phyloP scores from a whole-genome alignment of 2,113 vertebrate species.

The Gymnobelideus leadbeateri region DNA sequence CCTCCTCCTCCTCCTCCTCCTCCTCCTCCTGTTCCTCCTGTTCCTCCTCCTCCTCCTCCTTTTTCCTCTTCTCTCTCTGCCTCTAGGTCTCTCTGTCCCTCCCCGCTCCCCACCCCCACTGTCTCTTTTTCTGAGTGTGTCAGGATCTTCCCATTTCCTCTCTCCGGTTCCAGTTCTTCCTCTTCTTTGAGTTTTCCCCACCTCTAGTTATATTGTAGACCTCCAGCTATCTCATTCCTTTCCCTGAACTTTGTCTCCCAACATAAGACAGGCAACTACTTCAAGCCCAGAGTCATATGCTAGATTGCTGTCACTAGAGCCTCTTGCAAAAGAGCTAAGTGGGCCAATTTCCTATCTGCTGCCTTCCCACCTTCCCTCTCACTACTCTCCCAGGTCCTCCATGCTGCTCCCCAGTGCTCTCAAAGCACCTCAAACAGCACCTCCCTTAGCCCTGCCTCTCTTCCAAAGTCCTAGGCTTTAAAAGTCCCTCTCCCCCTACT shows the following conservation, averaged over 20 bases:
- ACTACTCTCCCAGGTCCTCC: not conserved
- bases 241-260: not conserved
- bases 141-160: not conserved
- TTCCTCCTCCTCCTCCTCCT: not conserved
- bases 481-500: not conserved
- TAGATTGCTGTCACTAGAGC: not conserved
- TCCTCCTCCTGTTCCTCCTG: not conserved
- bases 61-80: too few species aligned
- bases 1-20: too few species aligned
- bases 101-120: not conserved
- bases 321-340: not conserved
- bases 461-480: not conserved
- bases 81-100: too few species aligned
- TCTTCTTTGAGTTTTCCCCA: not conserved
- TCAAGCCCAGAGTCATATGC: not conserved
- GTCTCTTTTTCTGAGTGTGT: not conserved
- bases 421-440: not conserved
- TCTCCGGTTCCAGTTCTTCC: not conserved
- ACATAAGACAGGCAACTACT: not conserved
- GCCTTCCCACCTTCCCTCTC: not conserved
- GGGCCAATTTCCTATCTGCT: not conserved
- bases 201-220: not conserved
- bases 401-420: not conserved
- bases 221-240: not conserved
- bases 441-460: not conserved